Evolutionary conservation across 2,888 invertebrate genomes (phyloP).

Genomic region (Linnaemya vulpina): DNA sequence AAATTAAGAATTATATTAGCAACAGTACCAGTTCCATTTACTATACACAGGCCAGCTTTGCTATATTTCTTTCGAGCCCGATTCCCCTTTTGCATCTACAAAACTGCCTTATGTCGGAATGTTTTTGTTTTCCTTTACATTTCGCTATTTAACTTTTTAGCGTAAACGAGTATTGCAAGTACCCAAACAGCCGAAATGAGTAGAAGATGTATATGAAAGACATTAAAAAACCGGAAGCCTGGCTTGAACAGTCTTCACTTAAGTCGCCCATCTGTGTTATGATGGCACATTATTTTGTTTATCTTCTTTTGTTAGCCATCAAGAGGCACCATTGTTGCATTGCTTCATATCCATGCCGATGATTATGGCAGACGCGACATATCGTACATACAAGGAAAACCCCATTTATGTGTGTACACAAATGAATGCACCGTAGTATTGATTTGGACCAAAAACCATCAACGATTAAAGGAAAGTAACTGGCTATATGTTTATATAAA

Average conservation of each 20-base stretch:
- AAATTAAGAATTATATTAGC: too few species aligned
- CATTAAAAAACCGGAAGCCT: too few species aligned
- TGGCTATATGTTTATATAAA: background rate
- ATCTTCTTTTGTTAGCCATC: too few species aligned
- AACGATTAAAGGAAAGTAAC: constrained; percentile 25
- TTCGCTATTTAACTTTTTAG: constrained; percentile 19
- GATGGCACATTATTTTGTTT: too few species aligned
- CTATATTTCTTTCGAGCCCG: too few species aligned
- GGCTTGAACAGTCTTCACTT: too few species aligned
- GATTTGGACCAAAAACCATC: constrained; percentile 42
- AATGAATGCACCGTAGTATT: background rate
- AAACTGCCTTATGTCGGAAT: constrained; percentile 49
- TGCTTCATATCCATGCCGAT: constrained; percentile 46
- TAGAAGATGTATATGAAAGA: too few species aligned
- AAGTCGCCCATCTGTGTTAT: too few species aligned
- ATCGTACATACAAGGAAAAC: constrained; percentile 49
- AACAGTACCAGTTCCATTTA: constrained; percentile 19
- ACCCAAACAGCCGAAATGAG: constrained; percentile 20
- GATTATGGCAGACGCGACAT: constrained; percentile 60
- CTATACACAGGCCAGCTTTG: background rate
- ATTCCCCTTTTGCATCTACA: too few species aligned
- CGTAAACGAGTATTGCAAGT: background rate
- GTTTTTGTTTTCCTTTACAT: constrained; percentile 47
- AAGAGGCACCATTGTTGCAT: too few species aligned
- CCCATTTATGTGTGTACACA: background rate